Conservation (phyloP, 2,113 vertebrate genomes). For the Xiphorhynchus elegans region DNA sequence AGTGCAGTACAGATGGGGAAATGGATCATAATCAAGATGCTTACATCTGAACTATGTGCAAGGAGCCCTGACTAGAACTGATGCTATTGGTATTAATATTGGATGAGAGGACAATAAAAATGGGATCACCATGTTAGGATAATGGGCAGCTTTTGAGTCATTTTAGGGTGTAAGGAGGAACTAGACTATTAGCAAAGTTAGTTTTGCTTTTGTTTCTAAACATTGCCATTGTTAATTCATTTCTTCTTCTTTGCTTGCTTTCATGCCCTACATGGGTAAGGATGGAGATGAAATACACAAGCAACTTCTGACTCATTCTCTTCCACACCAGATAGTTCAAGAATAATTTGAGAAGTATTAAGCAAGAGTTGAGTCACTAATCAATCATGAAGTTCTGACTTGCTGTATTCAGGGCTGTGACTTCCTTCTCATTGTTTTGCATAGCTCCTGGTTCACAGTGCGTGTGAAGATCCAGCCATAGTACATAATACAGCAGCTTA, state of each 20-base stretch:
- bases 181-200: not conserved
- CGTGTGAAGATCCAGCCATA: not conserved
- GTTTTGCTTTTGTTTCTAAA: not conserved
- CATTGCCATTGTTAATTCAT: rapidly evolving
- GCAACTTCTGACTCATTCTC: not conserved
- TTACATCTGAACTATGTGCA: not conserved
- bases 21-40: rapidly evolving
- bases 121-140: not conserved
- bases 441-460: not conserved
- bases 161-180: not conserved
- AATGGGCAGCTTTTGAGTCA: not conserved
- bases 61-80: not conserved
- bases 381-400: not conserved
- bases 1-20: not conserved
- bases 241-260: not conserved
- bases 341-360: not conserved
- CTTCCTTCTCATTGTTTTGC: not conserved
- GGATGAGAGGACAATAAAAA: not conserved
- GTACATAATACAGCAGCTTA: not conserved
- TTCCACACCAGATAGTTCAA: not conserved
- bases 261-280: not conserved
- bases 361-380: not conserved
- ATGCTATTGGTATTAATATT: not conserved
- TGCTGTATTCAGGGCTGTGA: not conserved
- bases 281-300: not conserved